These are phyloP conservation scores for Eupeodes luniger DNA, from an alignment of 2,888 invertebrate species.

Conservation along the genomic window DNA sequence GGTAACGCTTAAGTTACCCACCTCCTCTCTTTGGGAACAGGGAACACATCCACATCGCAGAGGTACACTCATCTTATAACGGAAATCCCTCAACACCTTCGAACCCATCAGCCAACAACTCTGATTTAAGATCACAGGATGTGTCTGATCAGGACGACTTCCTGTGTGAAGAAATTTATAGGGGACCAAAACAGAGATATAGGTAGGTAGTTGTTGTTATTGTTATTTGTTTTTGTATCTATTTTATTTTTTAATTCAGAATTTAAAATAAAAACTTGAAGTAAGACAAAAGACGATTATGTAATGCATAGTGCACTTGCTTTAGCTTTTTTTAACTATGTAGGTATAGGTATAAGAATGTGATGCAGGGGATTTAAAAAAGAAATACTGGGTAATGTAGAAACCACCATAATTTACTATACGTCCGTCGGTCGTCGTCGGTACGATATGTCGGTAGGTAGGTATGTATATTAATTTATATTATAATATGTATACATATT, in stretches of 20 bases:
- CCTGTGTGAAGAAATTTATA: conserved; percentile 38
- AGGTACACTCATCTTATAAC: conserved; percentile 7
- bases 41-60: neutral
- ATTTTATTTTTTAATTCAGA: neutral
- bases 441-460: neutral
- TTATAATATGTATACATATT: neutral
- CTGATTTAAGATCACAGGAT: conserved; percentile 56
- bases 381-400: too few relatives aligned
- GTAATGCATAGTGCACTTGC: conserved; percentile 15
- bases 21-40: neutral
- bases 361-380: too few relatives aligned
- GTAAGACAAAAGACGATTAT: conserved; percentile 27
- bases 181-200: neutral
- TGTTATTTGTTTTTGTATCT: neutral
- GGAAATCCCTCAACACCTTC: conserved; percentile 48
- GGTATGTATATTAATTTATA: neutral
- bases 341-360: neutral
- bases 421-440: too few relatives aligned
- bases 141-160: conserved; percentile 57
- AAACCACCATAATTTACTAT: too few relatives aligned
- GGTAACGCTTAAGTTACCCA: conserved; percentile 20
- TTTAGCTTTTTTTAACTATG: neutral
- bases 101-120: neutral
- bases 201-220: neutral
- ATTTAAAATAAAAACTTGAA: conserved; percentile 1